A percentile compares a stretch with the other conserved stretches of the same genome.
Conservation (phyloP, 2,888 invertebrate genomes). For the Noctua janthe region DNA sequence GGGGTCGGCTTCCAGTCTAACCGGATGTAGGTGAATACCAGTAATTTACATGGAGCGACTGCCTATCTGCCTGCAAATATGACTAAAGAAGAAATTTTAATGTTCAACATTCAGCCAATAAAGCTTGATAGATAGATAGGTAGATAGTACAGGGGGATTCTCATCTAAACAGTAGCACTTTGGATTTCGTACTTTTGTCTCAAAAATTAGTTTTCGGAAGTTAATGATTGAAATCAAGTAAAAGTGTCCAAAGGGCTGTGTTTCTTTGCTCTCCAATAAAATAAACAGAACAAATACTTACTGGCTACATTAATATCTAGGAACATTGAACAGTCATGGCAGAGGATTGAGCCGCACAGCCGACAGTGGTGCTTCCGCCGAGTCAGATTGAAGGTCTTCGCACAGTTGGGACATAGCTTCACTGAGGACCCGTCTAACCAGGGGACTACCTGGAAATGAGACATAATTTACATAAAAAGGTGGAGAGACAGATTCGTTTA, state of each 20-base stretch:
- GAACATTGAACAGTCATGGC: conserved; percentile 97
- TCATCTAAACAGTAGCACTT: not conserved
- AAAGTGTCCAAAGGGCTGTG: not conserved
- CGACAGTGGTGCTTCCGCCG: conserved; percentile 98
- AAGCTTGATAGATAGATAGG: not conserved
- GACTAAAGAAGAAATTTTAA: not conserved
- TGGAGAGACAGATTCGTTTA: not conserved
- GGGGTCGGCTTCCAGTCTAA: not conserved
- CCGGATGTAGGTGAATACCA: not conserved
- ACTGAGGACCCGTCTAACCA: conserved; percentile 98
- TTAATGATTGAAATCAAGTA: not conserved
- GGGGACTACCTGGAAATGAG: conserved; percentile 92
- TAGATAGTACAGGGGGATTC: not conserved
- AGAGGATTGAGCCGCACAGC: conserved; percentile 98
- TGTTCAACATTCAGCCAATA: not conserved
- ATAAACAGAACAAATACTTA: conserved; percentile 82
- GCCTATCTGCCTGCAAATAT: not conserved
- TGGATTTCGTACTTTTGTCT: not conserved
- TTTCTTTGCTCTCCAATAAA: not conserved
- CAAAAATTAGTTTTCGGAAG: not conserved
- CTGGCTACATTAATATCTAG: conserved; percentile 94
- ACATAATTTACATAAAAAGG: not conserved
- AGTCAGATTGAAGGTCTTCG: conserved; percentile 96
- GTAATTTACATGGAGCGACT: not conserved
- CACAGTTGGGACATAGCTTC: conserved; percentile 97